phyloP scores from a whole-genome alignment of 2,888 invertebrate species.

The Cheilosia scutellata region DNA sequence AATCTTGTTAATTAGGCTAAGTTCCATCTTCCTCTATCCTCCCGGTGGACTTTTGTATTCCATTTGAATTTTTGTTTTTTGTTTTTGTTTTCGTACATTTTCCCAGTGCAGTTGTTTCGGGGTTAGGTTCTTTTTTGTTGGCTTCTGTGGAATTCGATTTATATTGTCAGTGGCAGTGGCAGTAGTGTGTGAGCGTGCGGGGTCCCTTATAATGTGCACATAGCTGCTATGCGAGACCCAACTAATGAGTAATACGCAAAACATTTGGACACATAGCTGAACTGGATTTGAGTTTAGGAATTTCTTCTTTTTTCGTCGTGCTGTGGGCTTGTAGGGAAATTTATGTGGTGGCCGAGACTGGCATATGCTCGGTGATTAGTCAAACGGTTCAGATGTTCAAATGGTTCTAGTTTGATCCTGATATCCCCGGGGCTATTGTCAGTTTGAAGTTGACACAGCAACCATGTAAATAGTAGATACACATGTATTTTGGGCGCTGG shows the following conservation, averaged over 20 bases:
- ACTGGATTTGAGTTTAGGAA: conserved; percentile 69
- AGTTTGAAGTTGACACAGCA: conserved; percentile 25
- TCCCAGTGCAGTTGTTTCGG: conserved; percentile 3
- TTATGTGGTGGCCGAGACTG: conserved; percentile 42
- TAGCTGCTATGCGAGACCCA: conserved; percentile 34
- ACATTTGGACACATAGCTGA: conserved; percentile 71
- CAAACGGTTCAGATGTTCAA: conserved; percentile 65
- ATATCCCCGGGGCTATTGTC: conserved; percentile 33
- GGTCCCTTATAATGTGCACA: conserved; percentile 37
- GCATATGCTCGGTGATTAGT: conserved; percentile 67
- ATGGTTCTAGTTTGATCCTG: conserved; percentile 33
- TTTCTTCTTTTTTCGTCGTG: conserved; percentile 27
- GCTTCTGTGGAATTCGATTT: conserved; percentile 65
- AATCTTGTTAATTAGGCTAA: conserved; percentile 82
- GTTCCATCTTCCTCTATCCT: conserved; percentile 73
- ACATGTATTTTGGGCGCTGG: conserved; percentile 1
- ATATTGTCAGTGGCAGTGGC: neutral
- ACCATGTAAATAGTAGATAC: neutral
- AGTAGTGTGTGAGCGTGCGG: conserved; percentile 8
- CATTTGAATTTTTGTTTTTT: conserved; percentile 63
- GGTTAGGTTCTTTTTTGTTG: conserved; percentile 11
- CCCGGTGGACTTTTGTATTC: conserved; percentile 38
- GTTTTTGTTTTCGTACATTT: conserved; percentile 1
- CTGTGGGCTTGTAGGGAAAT: conserved; percentile 54
- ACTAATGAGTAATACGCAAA: conserved; percentile 75